Conservation (phyloP, 2,797 vertebrate genomes). For the Serranus cabrilla region DNA sequence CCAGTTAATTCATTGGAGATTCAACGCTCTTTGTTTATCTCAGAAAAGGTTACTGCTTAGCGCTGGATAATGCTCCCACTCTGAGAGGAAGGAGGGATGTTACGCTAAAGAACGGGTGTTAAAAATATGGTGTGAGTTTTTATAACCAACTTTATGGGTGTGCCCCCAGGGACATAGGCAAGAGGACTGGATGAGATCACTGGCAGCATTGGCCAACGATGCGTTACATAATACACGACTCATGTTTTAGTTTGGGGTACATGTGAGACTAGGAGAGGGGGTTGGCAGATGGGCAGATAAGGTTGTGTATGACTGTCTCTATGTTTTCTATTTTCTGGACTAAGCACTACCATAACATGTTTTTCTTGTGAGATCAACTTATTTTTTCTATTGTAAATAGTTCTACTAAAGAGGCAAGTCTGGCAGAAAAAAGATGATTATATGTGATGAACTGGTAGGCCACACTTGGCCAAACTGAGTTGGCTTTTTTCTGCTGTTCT, state of each 20-base stretch:
- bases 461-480: slow-evolving; percentile 4
- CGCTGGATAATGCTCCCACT: slow-evolving; percentile 28
- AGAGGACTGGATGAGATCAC: slow-evolving; percentile 57
- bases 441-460: not conserved
- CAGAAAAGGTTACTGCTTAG: not conserved
- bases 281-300: not conserved
- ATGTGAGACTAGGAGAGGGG: slow-evolving; percentile 3
- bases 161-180: slow-evolving; percentile 46
- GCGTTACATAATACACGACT: slow-evolving; percentile 48
- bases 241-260: slow-evolving; percentile 37
- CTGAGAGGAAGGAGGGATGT: slow-evolving; percentile 1
- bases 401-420: not conserved
- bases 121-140: slow-evolving; percentile 58
- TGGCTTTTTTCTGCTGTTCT: slow-evolving; percentile 10
- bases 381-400: not conserved
- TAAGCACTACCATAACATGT: not conserved
- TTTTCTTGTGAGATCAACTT: not conserved
- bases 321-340: slow-evolving; percentile 3
- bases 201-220: slow-evolving; percentile 48
- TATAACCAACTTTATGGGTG: slow-evolving; percentile 57
- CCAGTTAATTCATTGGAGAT: not conserved
- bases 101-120: slow-evolving; percentile 26
- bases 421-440: not conserved
- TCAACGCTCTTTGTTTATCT: slow-evolving; percentile 3
- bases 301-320: not conserved